Evolutionary conservation across 2,797 vertebrate species (phyloP), one percentile per base, ranked within the genome.

Genomic region (Microcaecilia unicolor): DNA sequence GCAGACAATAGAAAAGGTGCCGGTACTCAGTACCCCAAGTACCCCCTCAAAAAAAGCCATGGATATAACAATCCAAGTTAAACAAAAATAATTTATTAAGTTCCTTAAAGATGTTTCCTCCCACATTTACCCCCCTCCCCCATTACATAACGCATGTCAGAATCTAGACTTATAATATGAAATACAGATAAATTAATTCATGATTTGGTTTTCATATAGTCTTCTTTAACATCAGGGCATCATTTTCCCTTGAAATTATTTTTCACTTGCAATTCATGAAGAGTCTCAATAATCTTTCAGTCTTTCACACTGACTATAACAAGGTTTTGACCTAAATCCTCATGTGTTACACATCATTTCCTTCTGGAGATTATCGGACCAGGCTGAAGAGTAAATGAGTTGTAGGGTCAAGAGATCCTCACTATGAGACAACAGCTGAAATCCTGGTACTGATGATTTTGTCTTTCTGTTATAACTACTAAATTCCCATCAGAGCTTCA

Each of bases 381-480:
- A 59, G 37, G 26, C n/a, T 1, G 5, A 65, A 58, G 55, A 69
- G 48, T 57, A 69, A 64, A 63, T 62, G 56, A 75, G 50, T 66
- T 65, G 52, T 58, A 66, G 68, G 67, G 66, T 76, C 67, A 70
- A 72, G 59, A 64, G 61, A 61, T 67, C 62, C 58, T 70, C 8
- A 36, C 44, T 44, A 58, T 52, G 56, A 64, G 50, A 58, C 61
- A 66, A 58, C 66, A 48, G 50, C 44, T 67, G 43, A 70, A 59
- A 56, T 70, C 48, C 49, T 61, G 39, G 55, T 73, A 50, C 34
- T 41, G 51, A 14, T 70, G 61, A 66, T 49, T 72, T 48, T 50
- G 49, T 58, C 48, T 63, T 60, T 35, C 51, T 49, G 21, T 50
- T 55, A 48, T 34, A 44, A 38, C 42, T 65, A 54, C 64, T 47